Evolutionary conservation across 2,797 vertebrate species (phyloP).

Genomic region (Manis crassicaudata): DNA sequence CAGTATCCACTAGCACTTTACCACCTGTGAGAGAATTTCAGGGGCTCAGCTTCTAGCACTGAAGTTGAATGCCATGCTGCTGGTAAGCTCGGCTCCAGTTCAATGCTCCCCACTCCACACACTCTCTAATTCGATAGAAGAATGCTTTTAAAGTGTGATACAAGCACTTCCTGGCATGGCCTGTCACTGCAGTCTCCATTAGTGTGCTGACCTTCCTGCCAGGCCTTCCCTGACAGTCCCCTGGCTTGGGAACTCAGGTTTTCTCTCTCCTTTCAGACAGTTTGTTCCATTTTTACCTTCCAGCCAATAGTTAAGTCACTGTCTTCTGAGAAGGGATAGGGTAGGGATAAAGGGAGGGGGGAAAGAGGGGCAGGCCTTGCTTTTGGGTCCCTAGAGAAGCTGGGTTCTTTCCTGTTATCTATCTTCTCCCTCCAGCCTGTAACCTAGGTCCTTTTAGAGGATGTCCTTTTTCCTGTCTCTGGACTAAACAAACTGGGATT

Average conservation of each 20-base stretch:
- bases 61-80: neutral
- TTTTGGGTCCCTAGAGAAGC: constrained; percentile 40
- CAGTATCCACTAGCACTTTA: neutral
- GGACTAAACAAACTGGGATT: constrained; percentile 45
- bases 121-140: neutral
- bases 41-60: neutral
- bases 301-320: neutral
- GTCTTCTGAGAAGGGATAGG: neutral
- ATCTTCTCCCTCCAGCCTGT: constrained; percentile 43
- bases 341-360: neutral
- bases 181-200: neutral
- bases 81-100: neutral
- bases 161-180: neutral
- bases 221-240: neutral
- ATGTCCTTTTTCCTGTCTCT: constrained; percentile 70
- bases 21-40: neutral
- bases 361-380: neutral
- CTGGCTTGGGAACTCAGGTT: neutral
- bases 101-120: neutral
- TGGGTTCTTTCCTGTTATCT: constrained; percentile 60
- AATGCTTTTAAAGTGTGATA: neutral
- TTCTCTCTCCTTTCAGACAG: neutral
- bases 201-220: neutral
- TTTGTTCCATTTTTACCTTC: neutral
- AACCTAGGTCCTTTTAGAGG: constrained; percentile 43